phyloP scores from a whole-genome alignment of 2,888 invertebrate genomes.

The Drosophila nigricruria region DNA sequence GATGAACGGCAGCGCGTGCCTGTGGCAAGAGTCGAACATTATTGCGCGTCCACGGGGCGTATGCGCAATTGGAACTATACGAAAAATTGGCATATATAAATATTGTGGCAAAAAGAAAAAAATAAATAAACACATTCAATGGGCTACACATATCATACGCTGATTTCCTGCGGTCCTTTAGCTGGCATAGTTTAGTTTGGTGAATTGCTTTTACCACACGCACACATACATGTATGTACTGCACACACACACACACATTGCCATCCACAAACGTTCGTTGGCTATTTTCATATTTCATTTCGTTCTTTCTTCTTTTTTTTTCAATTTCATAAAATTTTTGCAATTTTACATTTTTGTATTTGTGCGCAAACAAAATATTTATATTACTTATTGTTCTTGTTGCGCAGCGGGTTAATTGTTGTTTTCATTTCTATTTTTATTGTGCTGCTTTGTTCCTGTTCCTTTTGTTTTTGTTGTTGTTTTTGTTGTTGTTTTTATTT shows the following conservation, averaged over 20 bases:
- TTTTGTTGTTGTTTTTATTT: conserved; percentile 43
- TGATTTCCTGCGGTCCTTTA: conserved; percentile 74
- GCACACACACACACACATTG: neutral
- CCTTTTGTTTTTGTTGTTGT: conserved; percentile 34
- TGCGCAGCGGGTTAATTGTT: conserved; percentile 31
- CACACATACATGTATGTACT: neutral
- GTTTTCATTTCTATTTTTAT: conserved; percentile 48
- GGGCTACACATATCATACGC: conserved; percentile 44
- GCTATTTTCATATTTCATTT: conserved; percentile 42
- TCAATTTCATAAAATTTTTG: conserved; percentile 28
- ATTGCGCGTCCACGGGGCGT: conserved; percentile 63
- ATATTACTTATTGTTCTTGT: conserved; percentile 58
- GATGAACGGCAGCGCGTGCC: conserved; percentile 57
- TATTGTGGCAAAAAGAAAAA: conserved; percentile 8
- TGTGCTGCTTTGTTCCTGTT: conserved; percentile 34
- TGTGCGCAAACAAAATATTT: conserved; percentile 62
- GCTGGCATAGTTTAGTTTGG: conserved; percentile 59
- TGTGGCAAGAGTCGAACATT: conserved; percentile 65
- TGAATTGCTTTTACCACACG: conserved; percentile 39
- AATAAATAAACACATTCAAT: conserved; percentile 5
- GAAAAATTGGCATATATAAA: conserved; percentile 6
- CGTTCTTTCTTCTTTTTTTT: conserved; percentile 14
- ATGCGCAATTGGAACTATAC: conserved; percentile 33
- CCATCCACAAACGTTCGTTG: conserved; percentile 4
- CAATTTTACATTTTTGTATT: conserved; percentile 48